Percentiles rank a stretch among this genome's conserved stretches.
phyloP scores from a whole-genome alignment of 2,797 vertebrate species.

The Eulemur coronatus region DNA sequence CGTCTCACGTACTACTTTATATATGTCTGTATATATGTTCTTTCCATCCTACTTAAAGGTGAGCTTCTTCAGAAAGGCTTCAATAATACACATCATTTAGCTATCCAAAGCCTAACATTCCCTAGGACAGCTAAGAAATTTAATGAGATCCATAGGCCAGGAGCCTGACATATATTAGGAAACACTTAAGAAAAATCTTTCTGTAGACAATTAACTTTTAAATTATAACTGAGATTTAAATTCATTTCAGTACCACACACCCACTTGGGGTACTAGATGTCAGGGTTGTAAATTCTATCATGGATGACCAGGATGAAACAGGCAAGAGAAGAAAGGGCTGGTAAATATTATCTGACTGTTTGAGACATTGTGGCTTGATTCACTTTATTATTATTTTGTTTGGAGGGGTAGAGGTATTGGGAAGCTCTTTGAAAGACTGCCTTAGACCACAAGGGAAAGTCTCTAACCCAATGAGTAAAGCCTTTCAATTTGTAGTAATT shows the following conservation, averaged over 20 bases:
- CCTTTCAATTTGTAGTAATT: neutral
- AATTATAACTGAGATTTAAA: conserved; percentile 46
- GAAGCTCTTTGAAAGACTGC: neutral
- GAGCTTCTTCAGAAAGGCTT: neutral
- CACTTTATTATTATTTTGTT: neutral
- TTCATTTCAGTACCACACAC: neutral
- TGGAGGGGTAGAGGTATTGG: neutral
- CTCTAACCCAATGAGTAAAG: neutral
- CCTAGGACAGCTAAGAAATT: neutral
- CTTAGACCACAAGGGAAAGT: neutral
- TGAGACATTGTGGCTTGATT: neutral
- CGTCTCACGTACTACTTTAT: neutral
- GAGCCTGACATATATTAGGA: neutral
- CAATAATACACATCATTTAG: neutral
- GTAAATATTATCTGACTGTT: neutral
- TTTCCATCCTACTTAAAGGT: neutral
- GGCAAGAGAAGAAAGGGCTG: neutral
- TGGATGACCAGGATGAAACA: neutral
- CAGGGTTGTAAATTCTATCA: neutral
- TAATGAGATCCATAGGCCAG: neutral
- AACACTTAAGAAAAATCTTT: conserved; percentile 32
- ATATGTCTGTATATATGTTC: neutral
- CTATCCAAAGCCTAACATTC: neutral
- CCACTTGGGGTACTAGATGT: neutral
- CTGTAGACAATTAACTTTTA: conserved; percentile 40